Evolutionary conservation across 2,888 invertebrate genomes (phyloP).

Genomic region (Papilio protenor): DNA sequence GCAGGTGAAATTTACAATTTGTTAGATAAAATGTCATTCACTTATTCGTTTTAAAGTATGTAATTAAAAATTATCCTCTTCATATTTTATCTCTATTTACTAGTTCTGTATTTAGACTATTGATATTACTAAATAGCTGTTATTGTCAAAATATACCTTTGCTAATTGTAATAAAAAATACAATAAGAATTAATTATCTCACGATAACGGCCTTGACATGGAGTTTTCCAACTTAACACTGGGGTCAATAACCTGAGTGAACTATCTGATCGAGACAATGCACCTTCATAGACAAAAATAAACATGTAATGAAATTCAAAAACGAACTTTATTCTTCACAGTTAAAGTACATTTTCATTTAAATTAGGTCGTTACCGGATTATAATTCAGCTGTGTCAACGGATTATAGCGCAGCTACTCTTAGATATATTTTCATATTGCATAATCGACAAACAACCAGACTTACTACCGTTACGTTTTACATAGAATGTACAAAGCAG

Average conservation of each 20-base stretch:
- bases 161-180: not conserved
- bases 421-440: conserved; percentile 24
- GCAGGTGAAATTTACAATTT: not conserved
- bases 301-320: conserved; percentile 8
- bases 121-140: not conserved
- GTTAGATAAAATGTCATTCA: not conserved
- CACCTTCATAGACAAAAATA: conserved; percentile 43
- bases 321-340: conserved; percentile 1
- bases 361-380: conserved; percentile 28
- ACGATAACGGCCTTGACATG: conserved; percentile 41
- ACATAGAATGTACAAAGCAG: not conserved
- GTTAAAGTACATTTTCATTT: conserved; percentile 27
- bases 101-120: not conserved
- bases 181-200: conserved; percentile 30
- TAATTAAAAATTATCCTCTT: not conserved
- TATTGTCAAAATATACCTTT: not conserved
- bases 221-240: conserved; percentile 31
- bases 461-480: not conserved
- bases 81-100: not conserved
- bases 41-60: not conserved
- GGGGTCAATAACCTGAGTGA: conserved; percentile 43
- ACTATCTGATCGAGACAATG: conserved; percentile 43
- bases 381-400: conserved; percentile 43
- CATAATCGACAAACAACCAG: not conserved
- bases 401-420: conserved; percentile 22